A percentile compares a stretch with the other conserved stretches of the same genome.
phyloP scores from a whole-genome alignment of 2,113 vertebrate genomes.

The Tyrannus savana region DNA sequence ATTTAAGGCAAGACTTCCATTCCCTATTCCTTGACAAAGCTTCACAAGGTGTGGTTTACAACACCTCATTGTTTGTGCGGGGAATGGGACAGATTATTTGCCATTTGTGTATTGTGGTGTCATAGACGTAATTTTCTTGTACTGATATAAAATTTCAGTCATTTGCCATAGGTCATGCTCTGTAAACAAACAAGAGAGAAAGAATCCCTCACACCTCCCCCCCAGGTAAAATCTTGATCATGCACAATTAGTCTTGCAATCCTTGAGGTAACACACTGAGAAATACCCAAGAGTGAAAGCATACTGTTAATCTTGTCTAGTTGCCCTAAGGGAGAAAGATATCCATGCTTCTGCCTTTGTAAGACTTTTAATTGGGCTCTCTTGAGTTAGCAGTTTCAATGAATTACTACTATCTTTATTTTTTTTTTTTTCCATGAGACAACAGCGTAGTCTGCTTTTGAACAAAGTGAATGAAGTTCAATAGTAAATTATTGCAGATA shows the following conservation, averaged over 20 bases:
- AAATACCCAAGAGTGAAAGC: background rate
- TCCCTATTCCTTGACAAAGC: background rate
- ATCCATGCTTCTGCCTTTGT: background rate
- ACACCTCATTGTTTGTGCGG: background rate
- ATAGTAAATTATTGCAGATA: background rate
- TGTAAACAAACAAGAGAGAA: background rate
- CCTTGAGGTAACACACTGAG: background rate
- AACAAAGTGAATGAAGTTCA: background rate
- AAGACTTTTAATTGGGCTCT: background rate
- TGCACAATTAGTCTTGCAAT: background rate
- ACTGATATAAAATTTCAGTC: background rate
- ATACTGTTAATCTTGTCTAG: background rate
- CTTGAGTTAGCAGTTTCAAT: background rate
- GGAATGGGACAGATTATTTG: background rate
- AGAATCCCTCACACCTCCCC: rapidly evolving
- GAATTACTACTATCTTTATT: background rate
- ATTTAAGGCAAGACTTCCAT: background rate
- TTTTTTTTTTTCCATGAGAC: background rate
- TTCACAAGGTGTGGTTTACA: background rate
- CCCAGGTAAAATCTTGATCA: background rate
- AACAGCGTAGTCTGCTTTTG: background rate
- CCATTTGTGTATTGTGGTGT: background rate
- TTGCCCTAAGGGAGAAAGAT: background rate
- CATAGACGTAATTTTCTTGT: background rate
- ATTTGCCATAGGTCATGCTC: background rate